Evolutionary conservation across 1,140 invertebrate genomes (phyloP), one percentile per base, ranked within the genome.

Genomic region (Aphelenchoides avenae): DNA sequence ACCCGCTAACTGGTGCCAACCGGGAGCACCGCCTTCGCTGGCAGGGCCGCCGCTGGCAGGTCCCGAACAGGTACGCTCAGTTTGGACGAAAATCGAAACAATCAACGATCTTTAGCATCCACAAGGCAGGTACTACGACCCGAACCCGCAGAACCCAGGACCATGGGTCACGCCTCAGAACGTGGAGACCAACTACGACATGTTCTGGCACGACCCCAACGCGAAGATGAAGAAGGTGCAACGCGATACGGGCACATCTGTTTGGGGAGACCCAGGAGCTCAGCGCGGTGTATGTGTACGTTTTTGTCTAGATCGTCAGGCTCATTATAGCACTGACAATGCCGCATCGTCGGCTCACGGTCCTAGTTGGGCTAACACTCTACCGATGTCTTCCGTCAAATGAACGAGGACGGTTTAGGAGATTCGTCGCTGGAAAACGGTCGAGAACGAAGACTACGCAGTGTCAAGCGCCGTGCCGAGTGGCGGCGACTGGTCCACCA

Each of bases 151-250:
- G 30, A 59, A 34, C 36, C 55, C 57, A n/a, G 57, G 57, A 13
- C 57, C 56, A 13, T 59, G 57, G 57, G 57, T 56, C n/a, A 42
- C 57, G 27, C 57, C 57, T 40, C 57, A 60, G 24, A 18, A 41
- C 30, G 31, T 27, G 18, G 57, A 60, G n/a, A 43, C 36, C 29
- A 60, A 53, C 20, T 49, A 47, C 26, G 61, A 66, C 50, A 66
- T 67, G 57, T 54, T 66, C 39, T 66, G 64, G 64, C 57, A 66
- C 22, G 64, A 66, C 51, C 64, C 64, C 9, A 66, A 67, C 39
- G 60, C 63, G 24, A 66, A 66, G 42, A 41, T 50, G 41, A 66
- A 66, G 57, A 64, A 64, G 18, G 31, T 57, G n/a, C 50, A 57
- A 26, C 18, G 64, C 29, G 64, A 66, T 39, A 66, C 52, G 13